Conservation (phyloP, 2,797 vertebrate species). For the Pagetopsis macropterus region DNA sequence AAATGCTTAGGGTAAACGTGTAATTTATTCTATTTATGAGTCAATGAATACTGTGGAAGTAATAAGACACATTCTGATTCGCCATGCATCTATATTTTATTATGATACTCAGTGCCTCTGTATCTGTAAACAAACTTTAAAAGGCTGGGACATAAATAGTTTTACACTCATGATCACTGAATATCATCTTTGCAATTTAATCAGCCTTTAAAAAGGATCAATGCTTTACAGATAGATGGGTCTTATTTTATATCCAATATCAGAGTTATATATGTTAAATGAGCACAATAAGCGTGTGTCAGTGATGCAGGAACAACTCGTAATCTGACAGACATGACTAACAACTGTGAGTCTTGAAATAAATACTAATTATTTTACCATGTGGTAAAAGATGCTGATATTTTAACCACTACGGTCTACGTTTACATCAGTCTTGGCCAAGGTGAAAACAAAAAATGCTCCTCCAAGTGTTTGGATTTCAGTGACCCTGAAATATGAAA, state of each 20-base stretch:
- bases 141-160: slow-evolving; percentile 41
- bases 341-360: neutral
- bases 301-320: neutral
- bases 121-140: slow-evolving; percentile 63
- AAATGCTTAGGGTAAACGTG: slow-evolving; percentile 63
- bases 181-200: slow-evolving; percentile 41
- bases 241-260: slow-evolving; percentile 11
- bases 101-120: slow-evolving; percentile 33
- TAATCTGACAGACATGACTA: neutral
- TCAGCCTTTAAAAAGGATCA: slow-evolving; percentile 16
- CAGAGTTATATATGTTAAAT: neutral
- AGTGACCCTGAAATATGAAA: slow-evolving; percentile 43
- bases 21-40: slow-evolving; percentile 79
- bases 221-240: slow-evolving; percentile 1
- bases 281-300: neutral
- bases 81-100: slow-evolving; percentile 69
- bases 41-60: slow-evolving; percentile 71
- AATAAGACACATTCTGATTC: slow-evolving; percentile 74
- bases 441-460: slow-evolving; percentile 44
- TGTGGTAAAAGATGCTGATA: slow-evolving; percentile 5
- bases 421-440: slow-evolving; percentile 27
- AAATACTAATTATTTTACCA: neutral
- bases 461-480: slow-evolving; percentile 49
- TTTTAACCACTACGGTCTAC: slow-evolving; percentile 24
- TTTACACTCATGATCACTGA: slow-evolving; percentile 41